phyloP scores from a whole-genome alignment of 2,888 invertebrate genomes.

The Ichneumoninae sp. region DNA sequence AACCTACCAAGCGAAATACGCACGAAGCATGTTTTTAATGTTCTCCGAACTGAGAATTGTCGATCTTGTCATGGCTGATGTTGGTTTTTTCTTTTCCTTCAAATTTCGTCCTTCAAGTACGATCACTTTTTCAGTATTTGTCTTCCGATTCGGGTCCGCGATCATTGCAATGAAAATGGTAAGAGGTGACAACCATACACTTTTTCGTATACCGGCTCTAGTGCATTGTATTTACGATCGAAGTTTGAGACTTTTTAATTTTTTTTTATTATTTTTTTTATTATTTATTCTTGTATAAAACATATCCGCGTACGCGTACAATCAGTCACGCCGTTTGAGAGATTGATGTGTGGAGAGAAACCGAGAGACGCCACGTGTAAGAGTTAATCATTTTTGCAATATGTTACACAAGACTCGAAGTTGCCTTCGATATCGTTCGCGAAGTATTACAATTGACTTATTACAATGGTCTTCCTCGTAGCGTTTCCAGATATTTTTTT shows the following conservation, averaged over 20 bases:
- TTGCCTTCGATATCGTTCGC: slow-evolving; percentile 10
- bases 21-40: slow-evolving; percentile 34
- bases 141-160: slow-evolving; percentile 1
- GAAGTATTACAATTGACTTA: slow-evolving; percentile 35
- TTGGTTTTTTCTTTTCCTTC: neutral
- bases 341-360: slow-evolving; percentile 25
- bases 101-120: neutral
- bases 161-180: slow-evolving; percentile 11
- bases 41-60: slow-evolving; percentile 49
- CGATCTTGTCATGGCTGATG: slow-evolving; percentile 15
- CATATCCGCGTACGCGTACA: slow-evolving; percentile 38
- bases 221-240: slow-evolving; percentile 33
- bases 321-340: slow-evolving; percentile 47
- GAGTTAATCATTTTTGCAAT: slow-evolving; percentile 2
- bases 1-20: slow-evolving; percentile 55
- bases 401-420: slow-evolving; percentile 4
- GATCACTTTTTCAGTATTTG: neutral
- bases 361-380: neutral
- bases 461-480: slow-evolving; percentile 6
- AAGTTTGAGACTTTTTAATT: slow-evolving; percentile 6
- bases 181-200: slow-evolving; percentile 15
- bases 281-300: slow-evolving; percentile 41
- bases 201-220: slow-evolving; percentile 26
- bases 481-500: neutral
- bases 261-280: neutral